Base-by-base conservation (phyloP, 2,113 vertebrate species). In the Lepisosteus oculatus region DNA sequence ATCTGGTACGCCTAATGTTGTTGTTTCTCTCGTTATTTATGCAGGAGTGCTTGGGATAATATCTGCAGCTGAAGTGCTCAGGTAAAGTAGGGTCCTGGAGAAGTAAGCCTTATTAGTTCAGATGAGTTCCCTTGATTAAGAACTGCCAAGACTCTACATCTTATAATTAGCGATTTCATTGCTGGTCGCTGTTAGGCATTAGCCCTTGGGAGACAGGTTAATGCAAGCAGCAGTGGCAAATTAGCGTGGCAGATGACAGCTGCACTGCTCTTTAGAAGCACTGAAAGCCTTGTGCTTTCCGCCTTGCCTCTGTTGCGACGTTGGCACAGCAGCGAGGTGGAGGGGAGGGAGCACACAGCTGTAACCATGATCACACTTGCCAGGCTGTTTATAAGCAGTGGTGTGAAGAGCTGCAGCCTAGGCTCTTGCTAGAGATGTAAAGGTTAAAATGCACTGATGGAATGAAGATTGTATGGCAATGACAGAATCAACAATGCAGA, bases 111-210 rank as follows among this genome's bases (percentile, higher is more conserved):
- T 65, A 67, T 84, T 82, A 76, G 71, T 63, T 69, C 67, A 54
- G 68, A 79, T 81, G 80, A 69, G 69, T 45, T 80, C 64, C 66
- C 43, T 68, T 78, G 81, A 86, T 78, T 79, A 75, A 84, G 56
- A 74, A 55, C 65, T 59, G 51, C 72, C 11, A 55, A 72, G 76
- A 72, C 72, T 61, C 54, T 71, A 47, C 76, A 72, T 45, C 55
- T 71, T 57, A 74, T 80, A 79, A 81, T 83, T 77, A 75, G 1
- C 47, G 55, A 66, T 65, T 65, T 61, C 79, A 75, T 84, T 55
- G 71, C 66, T 9, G 71, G 75, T 78, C 61, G 71, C 76, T 68
- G 65, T 78, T 47, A 55, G 66, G 15, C 66, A 3, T 15, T 2
- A 8, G 47, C 66, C 29, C 66, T 68, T 15, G 15, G 15, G 66